phyloP scores from a whole-genome alignment of 35 echinoderm and acorn worm species.

The Eucidaris tribuloides region DNA sequence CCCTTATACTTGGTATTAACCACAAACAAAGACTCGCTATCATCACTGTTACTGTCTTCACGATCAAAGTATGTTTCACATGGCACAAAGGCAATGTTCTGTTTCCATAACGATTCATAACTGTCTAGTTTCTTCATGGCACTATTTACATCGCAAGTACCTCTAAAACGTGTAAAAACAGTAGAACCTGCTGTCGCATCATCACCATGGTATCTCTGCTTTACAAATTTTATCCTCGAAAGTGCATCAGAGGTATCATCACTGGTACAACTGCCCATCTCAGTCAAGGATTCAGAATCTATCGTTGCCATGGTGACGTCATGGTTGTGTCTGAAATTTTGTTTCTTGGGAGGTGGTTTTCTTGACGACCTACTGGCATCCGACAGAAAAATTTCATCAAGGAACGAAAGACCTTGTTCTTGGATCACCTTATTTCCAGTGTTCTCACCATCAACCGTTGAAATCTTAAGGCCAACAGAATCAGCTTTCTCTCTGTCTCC shows the following conservation, averaged over 20 bases:
- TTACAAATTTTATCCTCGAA: neutral
- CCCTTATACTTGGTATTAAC: neutral
- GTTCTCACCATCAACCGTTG: neutral
- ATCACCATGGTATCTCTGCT: neutral
- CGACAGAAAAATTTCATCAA: conserved; percentile 66
- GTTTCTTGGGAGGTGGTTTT: conserved; percentile 54
- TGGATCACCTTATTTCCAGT: neutral
- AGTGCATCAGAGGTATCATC: neutral
- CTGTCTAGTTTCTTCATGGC: neutral
- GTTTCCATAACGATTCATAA: neutral
- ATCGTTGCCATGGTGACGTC: neutral
- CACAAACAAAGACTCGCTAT: neutral
- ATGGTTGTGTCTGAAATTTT: neutral
- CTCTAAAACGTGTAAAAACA: neutral
- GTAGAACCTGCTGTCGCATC: neutral
- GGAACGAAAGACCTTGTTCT: conserved; percentile 50
- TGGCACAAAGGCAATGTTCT: neutral
- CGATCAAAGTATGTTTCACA: neutral
- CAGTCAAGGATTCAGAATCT: neutral
- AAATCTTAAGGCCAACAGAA: neutral
- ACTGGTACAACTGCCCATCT: neutral
- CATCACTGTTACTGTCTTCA: neutral
- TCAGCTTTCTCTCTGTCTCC: neutral
- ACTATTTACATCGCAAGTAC: neutral
- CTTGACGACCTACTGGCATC: neutral